Percentiles rank a stretch among this genome's conserved stretches.
These are phyloP conservation scores for Drosophila bipectinata DNA, from an alignment of 1,140 invertebrate species.

Conservation along the genomic window DNA sequence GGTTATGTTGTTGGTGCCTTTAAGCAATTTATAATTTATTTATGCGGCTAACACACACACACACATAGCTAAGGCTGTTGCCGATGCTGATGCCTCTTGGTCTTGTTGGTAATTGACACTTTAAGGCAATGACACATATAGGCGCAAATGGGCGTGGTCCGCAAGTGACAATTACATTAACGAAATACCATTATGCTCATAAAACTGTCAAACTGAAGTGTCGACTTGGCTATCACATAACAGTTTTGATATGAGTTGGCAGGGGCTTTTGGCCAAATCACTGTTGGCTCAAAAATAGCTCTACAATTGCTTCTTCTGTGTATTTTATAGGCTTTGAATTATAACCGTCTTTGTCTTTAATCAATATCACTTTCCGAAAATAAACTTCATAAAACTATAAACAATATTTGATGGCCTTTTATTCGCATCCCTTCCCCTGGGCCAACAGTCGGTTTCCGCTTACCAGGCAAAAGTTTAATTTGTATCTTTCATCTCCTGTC, in stretches of 20 bases:
- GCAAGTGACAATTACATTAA: constrained; percentile 56
- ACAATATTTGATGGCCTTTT: constrained; percentile 23
- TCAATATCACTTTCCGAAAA: neutral
- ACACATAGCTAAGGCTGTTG: constrained; percentile 1
- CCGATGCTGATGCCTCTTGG: constrained; percentile 15
- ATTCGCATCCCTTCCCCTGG: neutral
- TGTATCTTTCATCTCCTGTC: constrained; percentile 31
- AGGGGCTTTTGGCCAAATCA: constrained; percentile 28
- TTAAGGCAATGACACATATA: constrained; percentile 62
- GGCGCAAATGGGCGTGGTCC: constrained; percentile 50
- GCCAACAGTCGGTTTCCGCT: constrained; percentile 8
- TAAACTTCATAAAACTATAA: constrained; percentile 11
- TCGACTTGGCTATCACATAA: constrained; percentile 55
- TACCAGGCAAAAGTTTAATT: constrained; percentile 39
- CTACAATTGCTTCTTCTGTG: neutral
- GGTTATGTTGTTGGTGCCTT: constrained; percentile 54
- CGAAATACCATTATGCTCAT: constrained; percentile 70
- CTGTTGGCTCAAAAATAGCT: constrained; percentile 20
- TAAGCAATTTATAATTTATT: constrained; percentile 76
- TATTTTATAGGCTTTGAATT: too few species aligned
- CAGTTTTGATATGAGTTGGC: constrained; percentile 5
- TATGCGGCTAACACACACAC: constrained; percentile 40
- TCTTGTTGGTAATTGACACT: constrained; percentile 71
- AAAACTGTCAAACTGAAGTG: constrained; percentile 77
- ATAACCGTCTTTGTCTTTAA: neutral